Evolutionary conservation across 2,797 vertebrate species (phyloP).

Genomic region (Coluber constrictor): DNA sequence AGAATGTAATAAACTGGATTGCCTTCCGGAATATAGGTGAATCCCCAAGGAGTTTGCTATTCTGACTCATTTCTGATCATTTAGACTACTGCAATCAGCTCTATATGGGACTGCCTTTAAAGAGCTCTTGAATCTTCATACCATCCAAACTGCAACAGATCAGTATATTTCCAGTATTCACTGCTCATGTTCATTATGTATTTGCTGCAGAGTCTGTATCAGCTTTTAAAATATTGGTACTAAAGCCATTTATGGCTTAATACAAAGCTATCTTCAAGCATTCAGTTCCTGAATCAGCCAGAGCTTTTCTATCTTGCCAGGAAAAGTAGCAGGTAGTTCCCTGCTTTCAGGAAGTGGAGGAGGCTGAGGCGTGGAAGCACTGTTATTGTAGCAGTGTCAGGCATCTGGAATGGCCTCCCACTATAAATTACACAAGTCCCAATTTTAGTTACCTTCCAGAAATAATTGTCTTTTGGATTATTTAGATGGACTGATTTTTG

Average conservation of each 20-base stretch:
- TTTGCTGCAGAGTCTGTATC: neutral
- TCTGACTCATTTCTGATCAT: neutral
- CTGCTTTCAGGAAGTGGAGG: neutral
- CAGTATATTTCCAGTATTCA: neutral
- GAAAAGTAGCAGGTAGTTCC: neutral
- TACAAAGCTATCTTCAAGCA: neutral
- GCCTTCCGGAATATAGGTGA: conserved; percentile 79
- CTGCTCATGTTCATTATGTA: neutral
- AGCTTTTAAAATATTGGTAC: neutral
- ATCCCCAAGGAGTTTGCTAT: neutral
- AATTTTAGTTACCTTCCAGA: neutral
- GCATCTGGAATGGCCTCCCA: neutral
- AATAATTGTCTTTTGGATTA: neutral
- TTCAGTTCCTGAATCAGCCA: neutral
- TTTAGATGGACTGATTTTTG: neutral
- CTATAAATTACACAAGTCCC: neutral
- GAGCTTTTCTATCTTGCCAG: neutral
- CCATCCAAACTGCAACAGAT: neutral
- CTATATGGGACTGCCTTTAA: neutral
- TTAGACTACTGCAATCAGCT: neutral
- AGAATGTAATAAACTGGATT: conserved; percentile 97
- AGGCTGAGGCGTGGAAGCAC: neutral
- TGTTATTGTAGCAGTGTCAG: neutral
- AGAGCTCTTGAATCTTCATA: neutral
- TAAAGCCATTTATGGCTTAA: neutral